Conservation (phyloP, 1,140 invertebrate genomes). For the Temnothorax curvispinosus region DNA sequence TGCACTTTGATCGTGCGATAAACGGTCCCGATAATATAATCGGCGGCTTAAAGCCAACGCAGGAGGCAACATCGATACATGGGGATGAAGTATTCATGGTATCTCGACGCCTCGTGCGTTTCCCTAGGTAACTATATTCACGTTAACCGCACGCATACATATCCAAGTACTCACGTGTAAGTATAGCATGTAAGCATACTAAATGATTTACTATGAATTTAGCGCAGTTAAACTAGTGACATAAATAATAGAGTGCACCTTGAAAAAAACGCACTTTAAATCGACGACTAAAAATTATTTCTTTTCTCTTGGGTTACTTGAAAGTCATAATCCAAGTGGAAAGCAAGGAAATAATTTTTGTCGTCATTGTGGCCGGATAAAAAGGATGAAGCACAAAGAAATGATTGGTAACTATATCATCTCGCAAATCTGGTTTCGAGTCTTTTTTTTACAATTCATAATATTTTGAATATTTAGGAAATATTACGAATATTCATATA, state of each 20-base stretch:
- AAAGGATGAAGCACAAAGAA: not conserved
- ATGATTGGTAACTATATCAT: not conserved
- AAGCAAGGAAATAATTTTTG: not conserved
- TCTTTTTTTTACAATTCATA: not conserved
- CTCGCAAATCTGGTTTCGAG: not conserved
- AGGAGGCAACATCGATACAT: conserved; percentile 37
- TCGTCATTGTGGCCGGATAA: not conserved
- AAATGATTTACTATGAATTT: not conserved
- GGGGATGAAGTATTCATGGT: conserved; percentile 62
- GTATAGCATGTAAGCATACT: not conserved
- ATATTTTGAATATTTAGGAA: too few species aligned
- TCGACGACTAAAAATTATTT: not conserved
- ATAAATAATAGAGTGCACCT: not conserved
- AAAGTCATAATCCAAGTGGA: not conserved
- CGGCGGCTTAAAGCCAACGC: conserved; percentile 6
- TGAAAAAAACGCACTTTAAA: not conserved
- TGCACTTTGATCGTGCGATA: conserved; percentile 49
- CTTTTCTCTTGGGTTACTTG: not conserved
- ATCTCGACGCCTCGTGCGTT: conserved; percentile 58
- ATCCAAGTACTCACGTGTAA: not conserved
- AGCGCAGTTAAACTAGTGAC: not conserved
- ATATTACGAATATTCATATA: too few species aligned
- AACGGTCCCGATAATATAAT: conserved; percentile 46
- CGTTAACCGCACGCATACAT: conserved; percentile 39
- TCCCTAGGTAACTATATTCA: conserved; percentile 31